Evolutionary conservation across 2,888 invertebrate genomes (phyloP).

Genomic region (Gibbula magus): DNA sequence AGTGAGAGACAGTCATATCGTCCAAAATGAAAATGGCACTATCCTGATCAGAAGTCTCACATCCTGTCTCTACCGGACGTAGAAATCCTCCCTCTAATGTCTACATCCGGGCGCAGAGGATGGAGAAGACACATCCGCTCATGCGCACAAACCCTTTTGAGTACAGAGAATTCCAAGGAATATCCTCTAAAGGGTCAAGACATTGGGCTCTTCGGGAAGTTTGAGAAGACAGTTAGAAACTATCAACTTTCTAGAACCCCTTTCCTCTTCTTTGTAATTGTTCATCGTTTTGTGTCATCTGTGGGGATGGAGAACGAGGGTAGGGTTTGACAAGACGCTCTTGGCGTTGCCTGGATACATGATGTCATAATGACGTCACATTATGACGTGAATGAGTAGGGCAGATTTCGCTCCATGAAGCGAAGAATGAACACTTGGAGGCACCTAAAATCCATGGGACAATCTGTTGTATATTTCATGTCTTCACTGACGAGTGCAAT

Average conservation of each 20-base stretch:
- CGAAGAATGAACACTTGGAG: too few relatives aligned
- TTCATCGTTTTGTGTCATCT: slow-evolving; percentile 3
- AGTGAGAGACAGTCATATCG: background rate
- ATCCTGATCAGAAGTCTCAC: background rate
- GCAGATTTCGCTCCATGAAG: too few relatives aligned
- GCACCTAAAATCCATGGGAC: too few relatives aligned
- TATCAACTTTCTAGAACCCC: slow-evolving; percentile 3
- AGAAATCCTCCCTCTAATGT: background rate
- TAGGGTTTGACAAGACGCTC: slow-evolving; percentile 7
- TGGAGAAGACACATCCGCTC: background rate
- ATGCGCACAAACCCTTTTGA: slow-evolving; percentile 7
- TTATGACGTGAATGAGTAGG: too few relatives aligned
- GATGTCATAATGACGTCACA: slow-evolving; percentile 12
- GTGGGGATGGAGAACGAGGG: background rate
- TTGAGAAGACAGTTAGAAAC: background rate
- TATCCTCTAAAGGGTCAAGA: too few relatives aligned
- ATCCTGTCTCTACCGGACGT: slow-evolving; percentile 14
- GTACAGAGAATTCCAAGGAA: background rate
- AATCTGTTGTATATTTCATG: too few relatives aligned
- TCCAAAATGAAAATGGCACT: slow-evolving; percentile 14
- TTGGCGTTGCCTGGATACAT: slow-evolving; percentile 2
- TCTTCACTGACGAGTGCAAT: too few relatives aligned
- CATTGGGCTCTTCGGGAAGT: too few relatives aligned
- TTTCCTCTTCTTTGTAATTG: background rate
- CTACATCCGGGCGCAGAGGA: slow-evolving; percentile 15